A percentile compares a stretch with the other conserved stretches of the same genome.
Evolutionary conservation across 2,797 vertebrate species (phyloP).

Genomic region (Hemibagrus guttatus): DNA sequence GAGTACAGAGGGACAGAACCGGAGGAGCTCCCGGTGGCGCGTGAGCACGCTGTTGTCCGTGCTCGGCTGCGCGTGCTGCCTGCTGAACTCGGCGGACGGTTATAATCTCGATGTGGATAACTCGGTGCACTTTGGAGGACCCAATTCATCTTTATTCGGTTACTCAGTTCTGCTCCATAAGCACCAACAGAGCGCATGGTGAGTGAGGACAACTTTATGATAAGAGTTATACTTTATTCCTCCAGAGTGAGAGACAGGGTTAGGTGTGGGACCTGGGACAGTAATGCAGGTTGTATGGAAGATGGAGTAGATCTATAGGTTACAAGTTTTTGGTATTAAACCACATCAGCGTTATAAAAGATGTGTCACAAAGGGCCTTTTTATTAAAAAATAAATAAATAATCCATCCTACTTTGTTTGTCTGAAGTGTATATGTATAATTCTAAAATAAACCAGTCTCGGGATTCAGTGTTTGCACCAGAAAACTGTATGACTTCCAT

Average conservation of each 20-base stretch:
- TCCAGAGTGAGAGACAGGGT: not conserved
- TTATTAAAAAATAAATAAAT: not conserved
- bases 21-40: slow-evolving; percentile 33
- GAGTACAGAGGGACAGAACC: slow-evolving; percentile 36
- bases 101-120: slow-evolving; percentile 80
- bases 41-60: slow-evolving; percentile 33
- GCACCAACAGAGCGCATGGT: slow-evolving; percentile 73
- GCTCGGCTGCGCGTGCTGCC: slow-evolving; percentile 47
- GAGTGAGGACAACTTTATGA: slow-evolving; percentile 56
- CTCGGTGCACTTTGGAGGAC: slow-evolving; percentile 71
- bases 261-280: not conserved
- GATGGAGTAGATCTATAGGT: not conserved
- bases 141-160: slow-evolving; percentile 74
- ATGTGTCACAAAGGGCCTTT: not conserved
- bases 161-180: slow-evolving; percentile 81
- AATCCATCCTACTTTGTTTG: not conserved
- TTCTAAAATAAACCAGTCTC: no score
- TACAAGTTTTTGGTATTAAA: not conserved
- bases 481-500: not conserved
- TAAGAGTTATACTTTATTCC: not conserved
- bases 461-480: not conserved
- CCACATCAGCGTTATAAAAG: not conserved
- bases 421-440: not conserved
- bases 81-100: slow-evolving; percentile 47
- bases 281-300: not conserved